Percentiles rank a stretch among this genome's conserved stretches.
Conservation (phyloP, 2,797 vertebrate genomes). For the Tamandua tetradactyla region DNA sequence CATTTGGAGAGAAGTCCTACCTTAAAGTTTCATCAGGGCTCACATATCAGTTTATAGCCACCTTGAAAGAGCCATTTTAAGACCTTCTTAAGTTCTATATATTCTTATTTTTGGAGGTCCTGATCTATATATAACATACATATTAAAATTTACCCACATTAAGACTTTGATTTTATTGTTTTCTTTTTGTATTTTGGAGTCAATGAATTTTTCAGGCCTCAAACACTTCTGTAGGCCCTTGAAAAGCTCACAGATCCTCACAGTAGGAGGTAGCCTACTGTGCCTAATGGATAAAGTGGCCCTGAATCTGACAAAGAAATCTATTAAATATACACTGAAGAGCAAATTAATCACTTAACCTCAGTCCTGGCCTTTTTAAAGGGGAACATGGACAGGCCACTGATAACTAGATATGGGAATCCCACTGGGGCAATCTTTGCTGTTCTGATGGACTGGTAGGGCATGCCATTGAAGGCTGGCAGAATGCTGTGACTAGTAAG, state of each 20-base stretch:
- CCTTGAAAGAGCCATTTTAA: background rate
- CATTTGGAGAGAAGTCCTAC: background rate
- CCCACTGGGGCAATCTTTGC: background rate
- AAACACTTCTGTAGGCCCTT: background rate
- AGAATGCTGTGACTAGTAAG: background rate
- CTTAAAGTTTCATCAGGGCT: background rate
- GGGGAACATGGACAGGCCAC: background rate
- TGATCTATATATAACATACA: background rate
- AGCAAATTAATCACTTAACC: background rate
- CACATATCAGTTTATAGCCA: too few relatives aligned
- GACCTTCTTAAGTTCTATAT: background rate
- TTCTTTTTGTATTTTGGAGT: background rate
- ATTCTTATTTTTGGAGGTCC: background rate
- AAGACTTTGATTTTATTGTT: background rate
- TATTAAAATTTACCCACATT: background rate
- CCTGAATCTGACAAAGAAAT: background rate
- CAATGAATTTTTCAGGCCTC: background rate
- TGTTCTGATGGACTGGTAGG: background rate
- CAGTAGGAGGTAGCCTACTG: background rate
- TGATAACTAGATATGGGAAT: background rate
- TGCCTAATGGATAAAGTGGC: background rate
- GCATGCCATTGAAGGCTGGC: background rate
- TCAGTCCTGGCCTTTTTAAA: background rate
- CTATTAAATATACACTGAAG: background rate
- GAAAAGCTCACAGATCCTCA: background rate